Base-by-base conservation (phyloP, 2,888 invertebrate genomes). In the Noctua pronuba region DNA sequence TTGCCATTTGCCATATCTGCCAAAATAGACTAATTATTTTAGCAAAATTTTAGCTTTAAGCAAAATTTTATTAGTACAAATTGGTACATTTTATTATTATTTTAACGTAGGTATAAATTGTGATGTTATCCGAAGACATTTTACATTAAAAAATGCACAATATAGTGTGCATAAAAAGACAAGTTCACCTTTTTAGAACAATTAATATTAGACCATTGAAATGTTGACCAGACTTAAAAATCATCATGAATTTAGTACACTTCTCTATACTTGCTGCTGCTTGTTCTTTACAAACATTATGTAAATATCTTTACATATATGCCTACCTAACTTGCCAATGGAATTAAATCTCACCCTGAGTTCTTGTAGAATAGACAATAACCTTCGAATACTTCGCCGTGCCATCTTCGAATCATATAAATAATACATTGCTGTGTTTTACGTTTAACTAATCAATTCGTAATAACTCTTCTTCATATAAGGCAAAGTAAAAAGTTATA, bases 1-100 rank as follows among this genome's bases (percentile, higher is more conserved):
- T 84, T 80, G 49, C 83, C 68, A 58, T 83, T 66, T 77, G 77
- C 84, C 71, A 84, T 86, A 83, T 83, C 41, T 84, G 84, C 87
- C 75, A 84, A 84, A 84, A 70, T 79, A 83, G 79, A 24, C 73
- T 44, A 46, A 18, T 70, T 70, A 58, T 58, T 65, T 77, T 77
- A 62, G 72, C 55, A 66, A 77, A 83, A 69, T 55, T 55, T 11
- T 83, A 72, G 71, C 31, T 70, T 41, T 70, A 75, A 49, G 44
- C 65, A 62, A 46, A 75, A 46, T 60, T 83, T 64, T 64, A 82
- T 70, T 55, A 75, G 84, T 86, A 79, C 64, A 72, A 83, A 75
- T 84, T 78, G 79, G 74, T 58, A 73, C 41, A 65, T 79, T 46
- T 66, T 69, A 55, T 49, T 68, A 67, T 67, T 71, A 86, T 67